A percentile compares a stretch with the other conserved stretches of the same genome.
phyloP scores from a whole-genome alignment of 2,888 invertebrate species.

The Netelia virgata region DNA sequence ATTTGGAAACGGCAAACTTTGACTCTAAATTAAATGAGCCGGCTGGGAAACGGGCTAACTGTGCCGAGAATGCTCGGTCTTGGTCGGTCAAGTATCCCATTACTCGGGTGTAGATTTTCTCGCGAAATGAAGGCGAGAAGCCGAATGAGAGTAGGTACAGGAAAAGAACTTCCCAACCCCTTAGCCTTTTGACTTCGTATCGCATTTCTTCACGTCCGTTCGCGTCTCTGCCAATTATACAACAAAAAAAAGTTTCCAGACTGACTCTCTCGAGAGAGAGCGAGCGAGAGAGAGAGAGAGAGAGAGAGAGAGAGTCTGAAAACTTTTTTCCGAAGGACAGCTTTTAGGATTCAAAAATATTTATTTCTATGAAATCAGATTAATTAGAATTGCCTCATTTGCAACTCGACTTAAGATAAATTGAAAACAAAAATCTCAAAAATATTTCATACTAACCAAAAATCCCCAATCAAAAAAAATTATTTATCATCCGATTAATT shows the following conservation, averaged over 20 bases:
- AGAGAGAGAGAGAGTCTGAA: background rate
- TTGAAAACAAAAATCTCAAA: background rate
- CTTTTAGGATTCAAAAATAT: background rate
- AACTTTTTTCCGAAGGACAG: too few species aligned
- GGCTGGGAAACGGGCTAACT: conserved; percentile 19
- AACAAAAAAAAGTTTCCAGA: background rate
- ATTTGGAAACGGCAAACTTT: conserved; percentile 32
- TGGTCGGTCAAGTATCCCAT: conserved; percentile 17
- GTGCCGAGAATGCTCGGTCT: conserved; percentile 13
- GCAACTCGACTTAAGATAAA: background rate
- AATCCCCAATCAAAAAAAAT: background rate
- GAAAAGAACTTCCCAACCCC: background rate
- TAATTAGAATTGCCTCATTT: background rate
- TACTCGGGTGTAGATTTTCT: conserved; percentile 17
- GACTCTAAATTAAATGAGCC: conserved; percentile 53
- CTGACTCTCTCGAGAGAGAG: background rate
- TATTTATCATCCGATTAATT: background rate
- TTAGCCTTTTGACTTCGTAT: background rate
- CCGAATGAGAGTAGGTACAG: background rate
- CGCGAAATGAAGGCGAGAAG: background rate
- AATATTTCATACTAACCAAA: background rate
- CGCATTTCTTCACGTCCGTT: background rate
- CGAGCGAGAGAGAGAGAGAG: background rate
- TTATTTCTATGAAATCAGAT: background rate
- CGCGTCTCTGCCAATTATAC: background rate